Conservation (phyloP, 2,797 vertebrate genomes). For the Acanthurus tractus region DNA sequence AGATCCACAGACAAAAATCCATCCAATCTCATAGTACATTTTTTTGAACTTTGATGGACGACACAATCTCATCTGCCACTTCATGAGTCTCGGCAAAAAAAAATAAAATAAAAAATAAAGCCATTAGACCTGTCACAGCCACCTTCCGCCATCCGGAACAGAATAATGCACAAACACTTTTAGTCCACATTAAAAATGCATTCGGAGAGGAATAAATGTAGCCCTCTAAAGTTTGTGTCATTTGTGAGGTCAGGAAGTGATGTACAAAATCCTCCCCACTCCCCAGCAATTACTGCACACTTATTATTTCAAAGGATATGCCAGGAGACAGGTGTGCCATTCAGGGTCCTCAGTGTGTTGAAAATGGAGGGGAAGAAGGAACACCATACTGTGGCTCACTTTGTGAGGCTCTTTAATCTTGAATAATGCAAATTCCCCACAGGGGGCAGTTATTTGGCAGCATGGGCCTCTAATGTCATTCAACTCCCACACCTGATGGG, state of each 20-base stretch:
- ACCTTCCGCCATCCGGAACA: conserved; percentile 70
- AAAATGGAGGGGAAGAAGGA: conserved; percentile 81
- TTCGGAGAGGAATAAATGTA: conserved; percentile 82
- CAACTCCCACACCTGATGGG: conserved; percentile 79
- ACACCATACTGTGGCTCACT: conserved; percentile 75
- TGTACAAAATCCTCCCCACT: conserved; percentile 83
- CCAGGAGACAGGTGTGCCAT: conserved; percentile 87
- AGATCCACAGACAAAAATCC: conserved; percentile 66
- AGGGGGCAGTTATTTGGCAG: conserved; percentile 85
- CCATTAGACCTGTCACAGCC: conserved; percentile 79
- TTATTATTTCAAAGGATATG: conserved; percentile 87
- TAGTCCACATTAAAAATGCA: conserved; percentile 86
- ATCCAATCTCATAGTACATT: conserved; percentile 72
- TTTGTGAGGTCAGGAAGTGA: conserved; percentile 85
- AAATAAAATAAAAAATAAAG: conserved; percentile 66
- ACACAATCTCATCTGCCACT: conserved; percentile 79
- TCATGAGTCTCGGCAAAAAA: conserved; percentile 71
- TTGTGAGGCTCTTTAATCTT: conserved; percentile 85
- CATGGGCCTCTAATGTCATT: conserved; percentile 81
- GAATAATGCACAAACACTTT: conserved; percentile 84
- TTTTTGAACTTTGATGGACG: conserved; percentile 72
- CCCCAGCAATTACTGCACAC: conserved; percentile 85
- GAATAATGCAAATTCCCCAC: conserved; percentile 88
- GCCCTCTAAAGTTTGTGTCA: conserved; percentile 86
- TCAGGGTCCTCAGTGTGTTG: conserved; percentile 77